Evolutionary conservation across 2,113 vertebrate species (phyloP).

Genomic region (Oostethus manadensis): DNA sequence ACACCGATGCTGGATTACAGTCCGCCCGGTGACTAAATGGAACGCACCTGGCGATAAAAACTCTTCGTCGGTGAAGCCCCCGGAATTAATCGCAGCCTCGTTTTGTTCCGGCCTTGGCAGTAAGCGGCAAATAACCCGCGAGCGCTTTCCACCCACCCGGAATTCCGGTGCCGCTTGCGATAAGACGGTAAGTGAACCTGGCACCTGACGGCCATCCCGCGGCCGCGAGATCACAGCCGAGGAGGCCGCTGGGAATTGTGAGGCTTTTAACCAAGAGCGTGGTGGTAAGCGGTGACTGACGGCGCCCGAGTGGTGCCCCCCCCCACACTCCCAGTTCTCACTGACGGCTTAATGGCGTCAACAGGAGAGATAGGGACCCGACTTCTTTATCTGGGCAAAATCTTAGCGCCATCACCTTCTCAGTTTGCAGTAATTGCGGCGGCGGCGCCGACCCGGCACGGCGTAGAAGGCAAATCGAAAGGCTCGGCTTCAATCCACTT

Average conservation of each 20-base stretch:
- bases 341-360: constrained; percentile 66
- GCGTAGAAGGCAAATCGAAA: constrained; percentile 67
- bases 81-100: constrained; percentile 37
- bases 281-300: constrained; percentile 55
- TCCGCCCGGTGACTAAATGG: constrained; percentile 56
- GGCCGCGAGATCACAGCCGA: constrained; percentile 49
- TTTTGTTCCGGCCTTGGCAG: constrained; percentile 36
- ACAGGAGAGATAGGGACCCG: constrained; percentile 64
- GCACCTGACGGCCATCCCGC: constrained; percentile 27
- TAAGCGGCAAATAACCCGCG: constrained; percentile 52
- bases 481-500: constrained; percentile 80
- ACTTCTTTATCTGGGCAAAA: constrained; percentile 63
- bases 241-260: constrained; percentile 46
- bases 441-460: constrained; percentile 62
- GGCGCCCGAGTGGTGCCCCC: constrained; percentile 17
- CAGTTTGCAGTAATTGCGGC: constrained; percentile 76
- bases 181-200: constrained; percentile 53
- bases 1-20: constrained; percentile 63
- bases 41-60: constrained; percentile 16
- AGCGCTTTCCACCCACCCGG: constrained; percentile 43
- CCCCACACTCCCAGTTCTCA: constrained; percentile 33
- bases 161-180: constrained; percentile 35
- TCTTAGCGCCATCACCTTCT: constrained; percentile 72
- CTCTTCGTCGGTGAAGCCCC: constrained; percentile 9
- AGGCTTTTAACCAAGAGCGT: constrained; percentile 62